These are phyloP conservation scores for Orussus abietinus DNA, from an alignment of 1,140 invertebrate genomes.

Conservation along the genomic window DNA sequence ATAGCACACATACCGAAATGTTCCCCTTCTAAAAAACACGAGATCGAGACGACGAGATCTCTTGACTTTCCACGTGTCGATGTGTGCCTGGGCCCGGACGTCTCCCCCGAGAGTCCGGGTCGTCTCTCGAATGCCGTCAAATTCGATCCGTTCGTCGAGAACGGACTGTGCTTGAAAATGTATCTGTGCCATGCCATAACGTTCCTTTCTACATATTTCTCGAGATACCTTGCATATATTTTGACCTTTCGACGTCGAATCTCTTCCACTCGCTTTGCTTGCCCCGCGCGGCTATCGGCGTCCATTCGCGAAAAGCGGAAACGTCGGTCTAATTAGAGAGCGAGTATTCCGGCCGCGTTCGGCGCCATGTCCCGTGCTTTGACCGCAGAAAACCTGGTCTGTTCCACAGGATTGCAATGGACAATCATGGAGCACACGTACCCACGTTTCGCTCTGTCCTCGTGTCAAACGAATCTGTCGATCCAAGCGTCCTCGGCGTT, in stretches of 20 bases:
- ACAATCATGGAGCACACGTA: slow-evolving; percentile 66
- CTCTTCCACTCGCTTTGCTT: too few species aligned
- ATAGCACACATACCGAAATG: slow-evolving; percentile 33
- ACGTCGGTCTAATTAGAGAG: too few species aligned
- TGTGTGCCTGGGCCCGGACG: slow-evolving; percentile 32
- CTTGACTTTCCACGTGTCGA: slow-evolving; percentile 27
- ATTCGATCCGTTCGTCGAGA: background rate
- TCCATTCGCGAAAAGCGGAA: too few species aligned
- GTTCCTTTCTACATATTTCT: too few species aligned
- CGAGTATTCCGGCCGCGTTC: too few species aligned
- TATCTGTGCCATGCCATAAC: slow-evolving; percentile 44
- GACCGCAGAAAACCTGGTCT: slow-evolving; percentile 42
- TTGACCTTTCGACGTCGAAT: too few species aligned
- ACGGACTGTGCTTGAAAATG: slow-evolving; percentile 38
- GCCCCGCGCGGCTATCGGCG: too few species aligned
- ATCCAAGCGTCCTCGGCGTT: slow-evolving; percentile 47
- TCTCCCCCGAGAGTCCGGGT: too few species aligned
- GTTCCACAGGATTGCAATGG: slow-evolving; percentile 67
- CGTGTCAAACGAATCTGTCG: slow-evolving; percentile 58
- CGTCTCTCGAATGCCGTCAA: too few species aligned
- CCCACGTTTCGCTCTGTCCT: slow-evolving; percentile 60
- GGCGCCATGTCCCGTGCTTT: slow-evolving; percentile 36
- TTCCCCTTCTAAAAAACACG: background rate
- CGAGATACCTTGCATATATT: too few species aligned
- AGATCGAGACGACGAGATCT: slow-evolving; percentile 17